Evolutionary conservation across 2,888 invertebrate species (phyloP).

Genomic region (Eristalis arbustorum): DNA sequence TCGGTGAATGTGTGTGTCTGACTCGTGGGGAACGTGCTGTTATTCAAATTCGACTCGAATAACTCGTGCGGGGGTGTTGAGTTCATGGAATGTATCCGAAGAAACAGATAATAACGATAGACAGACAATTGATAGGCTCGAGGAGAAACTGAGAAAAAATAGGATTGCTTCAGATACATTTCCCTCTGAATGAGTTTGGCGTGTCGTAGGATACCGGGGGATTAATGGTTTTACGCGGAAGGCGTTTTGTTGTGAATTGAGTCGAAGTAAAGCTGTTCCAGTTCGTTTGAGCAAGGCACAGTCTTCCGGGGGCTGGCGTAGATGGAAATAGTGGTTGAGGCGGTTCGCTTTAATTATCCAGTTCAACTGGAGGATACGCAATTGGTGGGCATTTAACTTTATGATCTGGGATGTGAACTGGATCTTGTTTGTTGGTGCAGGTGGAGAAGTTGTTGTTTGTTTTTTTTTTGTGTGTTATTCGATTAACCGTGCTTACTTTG

Average conservation of each 20-base stretch:
- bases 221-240: not conserved
- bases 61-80: not conserved
- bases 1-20: not conserved
- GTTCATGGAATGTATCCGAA: not conserved
- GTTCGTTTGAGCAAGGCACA: slow-evolving; percentile 13
- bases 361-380: not conserved
- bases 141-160: not conserved
- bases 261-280: slow-evolving; percentile 1
- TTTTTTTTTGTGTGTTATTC: not conserved
- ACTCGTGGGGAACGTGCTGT: not conserved
- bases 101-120: not conserved
- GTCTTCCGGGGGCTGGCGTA: slow-evolving; percentile 16
- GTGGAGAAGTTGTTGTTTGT: not conserved
- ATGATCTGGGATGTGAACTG: not conserved
- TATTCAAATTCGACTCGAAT: not conserved
- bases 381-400: not conserved
- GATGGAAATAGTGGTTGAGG: slow-evolving; percentile 1
- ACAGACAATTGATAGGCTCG: not conserved
- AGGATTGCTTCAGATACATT: not conserved
- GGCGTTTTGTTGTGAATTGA: not conserved
- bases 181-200: not conserved
- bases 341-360: not conserved
- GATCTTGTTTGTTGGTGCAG: not conserved
- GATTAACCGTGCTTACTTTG: not conserved
- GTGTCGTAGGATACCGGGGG: not conserved